Evolutionary conservation across 2,888 invertebrate genomes (phyloP).

Genomic region (Entomobrya proxima): DNA sequence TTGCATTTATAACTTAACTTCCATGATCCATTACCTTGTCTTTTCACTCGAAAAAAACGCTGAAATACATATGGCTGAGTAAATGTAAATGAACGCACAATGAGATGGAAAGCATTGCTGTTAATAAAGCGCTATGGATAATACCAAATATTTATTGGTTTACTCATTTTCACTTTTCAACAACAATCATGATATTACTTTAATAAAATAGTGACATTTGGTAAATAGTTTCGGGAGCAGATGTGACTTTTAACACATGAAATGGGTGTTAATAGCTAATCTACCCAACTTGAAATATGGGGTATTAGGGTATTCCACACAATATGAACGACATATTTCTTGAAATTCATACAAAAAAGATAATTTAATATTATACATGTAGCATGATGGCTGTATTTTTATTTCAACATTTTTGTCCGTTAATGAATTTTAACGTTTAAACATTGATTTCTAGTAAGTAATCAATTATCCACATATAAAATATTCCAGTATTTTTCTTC

Average conservation of each 20-base stretch:
- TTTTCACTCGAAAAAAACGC: conserved; percentile 6
- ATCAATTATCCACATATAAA: no score
- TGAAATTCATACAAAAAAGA: background rate
- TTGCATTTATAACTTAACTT: no score
- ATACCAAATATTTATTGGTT: conserved; percentile 25
- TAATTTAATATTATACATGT: no score
- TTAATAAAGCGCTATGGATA: background rate
- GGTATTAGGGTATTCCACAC: background rate
- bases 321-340: background rate
- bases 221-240: conserved; percentile 44
- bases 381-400: no score
- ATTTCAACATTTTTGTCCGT: no score
- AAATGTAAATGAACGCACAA: conserved; percentile 14
- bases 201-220: conserved; percentile 52
- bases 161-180: conserved; percentile 56
- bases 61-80: background rate
- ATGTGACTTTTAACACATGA: conserved; percentile 52
- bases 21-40: background rate
- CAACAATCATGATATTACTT: conserved; percentile 41
- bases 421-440: no score
- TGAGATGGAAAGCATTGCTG: background rate
- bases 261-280: background rate
- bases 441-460: no score
- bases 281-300: background rate
- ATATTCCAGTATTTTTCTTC: no score